Conservation (phyloP, 2,797 vertebrate species). For the Liasis olivaceus region DNA sequence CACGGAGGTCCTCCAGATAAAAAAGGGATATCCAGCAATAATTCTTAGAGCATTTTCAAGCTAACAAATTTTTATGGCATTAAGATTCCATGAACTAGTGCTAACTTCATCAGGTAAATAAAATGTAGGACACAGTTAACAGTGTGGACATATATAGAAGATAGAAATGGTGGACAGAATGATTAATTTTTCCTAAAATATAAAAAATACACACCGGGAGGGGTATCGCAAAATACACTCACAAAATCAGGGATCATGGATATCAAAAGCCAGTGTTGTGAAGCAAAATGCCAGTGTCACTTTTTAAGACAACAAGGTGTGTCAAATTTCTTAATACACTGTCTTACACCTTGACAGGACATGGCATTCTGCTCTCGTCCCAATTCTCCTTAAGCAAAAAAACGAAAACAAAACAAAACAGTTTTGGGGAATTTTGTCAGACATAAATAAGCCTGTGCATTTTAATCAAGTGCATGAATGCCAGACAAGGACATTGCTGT, state of each 20-base stretch:
- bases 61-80: neutral
- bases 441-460: neutral
- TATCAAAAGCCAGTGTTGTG: neutral
- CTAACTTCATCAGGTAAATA: too few relatives aligned
- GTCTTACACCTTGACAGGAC: neutral
- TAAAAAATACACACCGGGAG: neutral
- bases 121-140: too few relatives aligned
- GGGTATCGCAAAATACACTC: neutral
- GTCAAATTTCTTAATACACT: neutral
- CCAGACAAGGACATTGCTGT: neutral
- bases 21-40: neutral
- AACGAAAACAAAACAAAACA: neutral
- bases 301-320: neutral
- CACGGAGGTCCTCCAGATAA: too few relatives aligned
- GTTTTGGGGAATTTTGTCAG: neutral
- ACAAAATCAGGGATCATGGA: neutral
- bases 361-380: too few relatives aligned
- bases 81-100: too few relatives aligned
- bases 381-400: neutral
- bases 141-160: neutral
- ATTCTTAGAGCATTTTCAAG: neutral
- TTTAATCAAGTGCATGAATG: neutral
- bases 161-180: neutral
- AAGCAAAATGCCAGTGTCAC: too few relatives aligned
- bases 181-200: neutral